Evolutionary conservation across 2,113 vertebrate species (phyloP).

Genomic region (Microtus montanus): DNA sequence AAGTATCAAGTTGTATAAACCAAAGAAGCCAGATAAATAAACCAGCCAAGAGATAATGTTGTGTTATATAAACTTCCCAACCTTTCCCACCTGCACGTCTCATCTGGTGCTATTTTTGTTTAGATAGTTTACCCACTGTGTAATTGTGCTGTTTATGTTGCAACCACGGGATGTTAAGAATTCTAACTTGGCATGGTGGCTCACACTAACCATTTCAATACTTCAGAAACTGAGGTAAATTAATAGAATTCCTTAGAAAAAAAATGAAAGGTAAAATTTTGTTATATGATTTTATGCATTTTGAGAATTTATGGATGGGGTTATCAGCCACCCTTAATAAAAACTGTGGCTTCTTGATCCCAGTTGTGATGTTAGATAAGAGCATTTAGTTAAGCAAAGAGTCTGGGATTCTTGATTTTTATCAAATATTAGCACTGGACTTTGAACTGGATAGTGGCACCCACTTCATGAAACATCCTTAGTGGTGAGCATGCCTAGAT

Average conservation of each 20-base stretch:
- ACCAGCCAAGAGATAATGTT: neutral
- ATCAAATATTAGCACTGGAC: neutral
- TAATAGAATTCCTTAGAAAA: neutral
- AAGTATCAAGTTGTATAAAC: neutral
- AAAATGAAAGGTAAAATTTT: neutral
- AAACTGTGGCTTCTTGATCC: neutral
- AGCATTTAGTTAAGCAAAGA: neutral
- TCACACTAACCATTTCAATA: neutral
- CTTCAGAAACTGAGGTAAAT: neutral
- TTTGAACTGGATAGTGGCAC: neutral
- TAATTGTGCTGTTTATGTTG: neutral
- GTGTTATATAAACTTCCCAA: neutral
- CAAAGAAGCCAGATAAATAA: neutral
- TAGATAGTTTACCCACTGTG: neutral
- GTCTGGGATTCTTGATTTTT: neutral
- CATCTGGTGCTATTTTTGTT: neutral
- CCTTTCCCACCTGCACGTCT: too few species aligned
- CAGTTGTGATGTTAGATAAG: neutral
- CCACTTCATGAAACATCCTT: neutral
- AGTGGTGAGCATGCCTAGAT: too few species aligned
- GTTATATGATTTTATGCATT: neutral
- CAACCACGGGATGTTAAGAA: neutral
- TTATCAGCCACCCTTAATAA: neutral
- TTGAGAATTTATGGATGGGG: neutral
- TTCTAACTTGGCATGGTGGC: too few species aligned